These are phyloP conservation scores for Scaptodrosophila lebanonensis DNA, from an alignment of 1,140 invertebrate genomes.

Conservation along the genomic window DNA sequence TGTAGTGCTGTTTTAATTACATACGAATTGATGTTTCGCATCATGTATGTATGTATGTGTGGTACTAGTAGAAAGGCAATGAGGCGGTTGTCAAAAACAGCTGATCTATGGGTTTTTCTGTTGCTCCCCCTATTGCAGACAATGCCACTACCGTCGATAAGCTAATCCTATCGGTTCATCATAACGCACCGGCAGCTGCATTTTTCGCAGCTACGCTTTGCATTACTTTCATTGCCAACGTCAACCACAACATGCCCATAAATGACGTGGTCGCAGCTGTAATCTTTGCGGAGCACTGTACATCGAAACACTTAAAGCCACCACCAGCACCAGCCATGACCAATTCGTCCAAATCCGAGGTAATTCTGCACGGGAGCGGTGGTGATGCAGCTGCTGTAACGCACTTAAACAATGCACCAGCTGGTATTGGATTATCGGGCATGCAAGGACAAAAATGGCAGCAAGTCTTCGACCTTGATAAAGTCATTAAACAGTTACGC, in stretches of 20 bases:
- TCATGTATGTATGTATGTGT: too few species aligned
- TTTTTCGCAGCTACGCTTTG: conserved; percentile 20
- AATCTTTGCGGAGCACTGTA: conserved; percentile 49
- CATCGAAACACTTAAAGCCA: conserved; percentile 23
- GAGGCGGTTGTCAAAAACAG: conserved; percentile 49
- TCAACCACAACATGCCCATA: conserved; percentile 44
- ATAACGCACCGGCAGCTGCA: not conserved
- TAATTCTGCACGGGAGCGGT: conserved; percentile 8
- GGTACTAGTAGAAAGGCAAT: too few species aligned
- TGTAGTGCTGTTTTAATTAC: too few species aligned
- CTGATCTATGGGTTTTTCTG: conserved; percentile 25
- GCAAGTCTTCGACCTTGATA: conserved; percentile 64
- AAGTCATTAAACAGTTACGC: conserved; percentile 66
- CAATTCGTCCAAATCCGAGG: conserved; percentile 37
- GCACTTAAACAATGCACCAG: conserved; percentile 25
- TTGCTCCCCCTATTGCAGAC: conserved; percentile 1
- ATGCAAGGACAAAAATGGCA: conserved; percentile 69
- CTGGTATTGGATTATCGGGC: conserved; percentile 5
- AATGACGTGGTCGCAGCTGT: conserved; percentile 47
- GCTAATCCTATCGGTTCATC: not conserved
- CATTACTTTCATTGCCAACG: conserved; percentile 24
- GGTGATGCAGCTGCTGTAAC: not conserved
- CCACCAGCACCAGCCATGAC: conserved; percentile 18
- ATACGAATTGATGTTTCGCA: too few species aligned
- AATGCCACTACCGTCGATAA: too few species aligned